These are phyloP conservation scores for Brachymystax lenok DNA, from an alignment of 2,797 vertebrate genomes.

Conservation along the genomic window DNA sequence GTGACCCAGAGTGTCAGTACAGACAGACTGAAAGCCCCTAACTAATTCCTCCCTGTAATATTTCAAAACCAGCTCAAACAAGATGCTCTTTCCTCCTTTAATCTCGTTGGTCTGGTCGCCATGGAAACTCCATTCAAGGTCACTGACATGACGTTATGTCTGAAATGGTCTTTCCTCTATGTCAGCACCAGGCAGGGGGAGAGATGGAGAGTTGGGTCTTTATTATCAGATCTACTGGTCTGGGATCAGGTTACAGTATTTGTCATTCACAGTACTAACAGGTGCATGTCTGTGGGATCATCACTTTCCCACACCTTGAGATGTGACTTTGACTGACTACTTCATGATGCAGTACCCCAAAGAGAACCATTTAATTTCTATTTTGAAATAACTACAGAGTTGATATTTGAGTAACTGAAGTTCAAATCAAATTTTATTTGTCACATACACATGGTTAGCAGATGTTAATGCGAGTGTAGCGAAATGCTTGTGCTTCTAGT, in stretches of 20 bases:
- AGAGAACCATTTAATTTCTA: background rate
- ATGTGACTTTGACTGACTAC: background rate
- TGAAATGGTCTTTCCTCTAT: background rate
- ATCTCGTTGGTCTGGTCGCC: conserved; percentile 28
- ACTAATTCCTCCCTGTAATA: background rate
- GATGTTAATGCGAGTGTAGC: no score
- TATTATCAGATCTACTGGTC: background rate
- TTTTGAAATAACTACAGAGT: background rate
- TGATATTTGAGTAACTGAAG: background rate
- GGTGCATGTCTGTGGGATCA: background rate
- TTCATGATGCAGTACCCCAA: background rate
- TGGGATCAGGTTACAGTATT: background rate
- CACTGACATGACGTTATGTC: background rate
- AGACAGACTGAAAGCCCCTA: background rate
- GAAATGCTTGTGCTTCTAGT: no score
- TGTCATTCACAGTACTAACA: background rate
- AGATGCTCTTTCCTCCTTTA: background rate
- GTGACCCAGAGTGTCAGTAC: background rate
- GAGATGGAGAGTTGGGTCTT: background rate
- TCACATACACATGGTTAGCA: no score
- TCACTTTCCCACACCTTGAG: background rate
- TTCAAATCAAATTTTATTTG: no score
- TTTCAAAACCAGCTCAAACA: background rate
- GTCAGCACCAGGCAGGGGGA: background rate
- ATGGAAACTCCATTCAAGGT: conserved; percentile 42